phyloP scores from a whole-genome alignment of 23 tunicate genomes.

The Trididemnum miniatum region DNA sequence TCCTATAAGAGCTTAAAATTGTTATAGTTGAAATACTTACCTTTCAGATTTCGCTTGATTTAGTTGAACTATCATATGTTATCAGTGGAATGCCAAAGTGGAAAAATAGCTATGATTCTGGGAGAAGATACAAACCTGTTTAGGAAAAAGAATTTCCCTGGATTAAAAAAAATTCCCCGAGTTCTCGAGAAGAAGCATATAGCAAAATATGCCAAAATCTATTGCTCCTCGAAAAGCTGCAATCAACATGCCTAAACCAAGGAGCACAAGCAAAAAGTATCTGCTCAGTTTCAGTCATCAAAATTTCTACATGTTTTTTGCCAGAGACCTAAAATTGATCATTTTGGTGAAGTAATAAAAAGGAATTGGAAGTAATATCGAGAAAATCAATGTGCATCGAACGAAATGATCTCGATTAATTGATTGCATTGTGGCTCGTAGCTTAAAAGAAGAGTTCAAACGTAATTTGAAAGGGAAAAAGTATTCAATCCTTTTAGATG shows the following conservation, averaged over 20 bases:
- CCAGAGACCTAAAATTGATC: slow-evolving; percentile 20
- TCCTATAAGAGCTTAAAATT: slow-evolving; percentile 15
- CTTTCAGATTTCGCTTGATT: background rate
- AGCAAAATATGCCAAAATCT: slow-evolving; percentile 31
- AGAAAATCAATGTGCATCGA: slow-evolving; percentile 18
- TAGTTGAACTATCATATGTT: slow-evolving; percentile 9
- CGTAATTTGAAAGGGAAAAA: slow-evolving; percentile 16
- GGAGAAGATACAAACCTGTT: slow-evolving; percentile 22
- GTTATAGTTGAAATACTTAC: slow-evolving; percentile 6
- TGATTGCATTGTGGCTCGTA: slow-evolving; percentile 1
- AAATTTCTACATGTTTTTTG: slow-evolving; percentile 8
- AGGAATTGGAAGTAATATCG: background rate
- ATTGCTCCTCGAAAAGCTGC: slow-evolving; percentile 35
- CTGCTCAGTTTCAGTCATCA: slow-evolving; percentile 16
- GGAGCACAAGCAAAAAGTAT: slow-evolving; percentile 29
- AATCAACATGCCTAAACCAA: slow-evolving; percentile 32
- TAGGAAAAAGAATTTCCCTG: slow-evolving; percentile 42
- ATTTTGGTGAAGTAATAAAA: slow-evolving; percentile 29
- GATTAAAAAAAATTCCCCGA: slow-evolving; percentile 29
- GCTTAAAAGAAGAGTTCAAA: slow-evolving; percentile 15
- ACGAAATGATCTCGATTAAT: slow-evolving; percentile 25
- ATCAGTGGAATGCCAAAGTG: slow-evolving; percentile 24
- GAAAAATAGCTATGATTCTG: slow-evolving; percentile 38
- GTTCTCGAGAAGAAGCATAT: slow-evolving; percentile 22
- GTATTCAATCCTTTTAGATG: slow-evolving; percentile 9